A percentile compares a stretch with the other conserved stretches of the same genome.
These are phyloP conservation scores for Unio delphinus DNA, from an alignment of 2,888 invertebrate genomes.

Conservation along the genomic window DNA sequence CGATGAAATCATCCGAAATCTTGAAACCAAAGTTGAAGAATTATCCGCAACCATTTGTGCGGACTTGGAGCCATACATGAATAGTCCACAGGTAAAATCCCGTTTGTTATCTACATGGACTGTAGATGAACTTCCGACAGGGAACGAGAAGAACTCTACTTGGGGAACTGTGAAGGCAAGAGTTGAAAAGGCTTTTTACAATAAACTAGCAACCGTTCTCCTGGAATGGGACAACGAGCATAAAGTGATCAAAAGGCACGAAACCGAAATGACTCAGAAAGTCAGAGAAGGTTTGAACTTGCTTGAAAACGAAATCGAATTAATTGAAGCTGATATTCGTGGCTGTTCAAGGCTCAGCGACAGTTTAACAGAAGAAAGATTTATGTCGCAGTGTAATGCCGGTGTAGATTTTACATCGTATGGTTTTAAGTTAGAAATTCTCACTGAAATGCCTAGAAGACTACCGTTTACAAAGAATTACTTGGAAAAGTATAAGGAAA, in stretches of 20 bases:
- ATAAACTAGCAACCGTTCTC: conserved; percentile 29
- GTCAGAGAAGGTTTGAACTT: conserved; percentile 41
- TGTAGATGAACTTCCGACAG: conserved; percentile 31
- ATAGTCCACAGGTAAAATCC: conserved; percentile 20
- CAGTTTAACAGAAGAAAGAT: no score
- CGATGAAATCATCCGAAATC: conserved; percentile 22
- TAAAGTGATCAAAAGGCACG: conserved; percentile 16
- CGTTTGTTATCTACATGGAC: conserved; percentile 34
- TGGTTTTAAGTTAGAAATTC: conserved; percentile 6
- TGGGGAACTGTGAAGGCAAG: conserved; percentile 32
- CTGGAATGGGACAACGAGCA: conserved; percentile 33
- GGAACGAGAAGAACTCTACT: conserved; percentile 7
- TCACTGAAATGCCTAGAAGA: conserved; percentile 5
- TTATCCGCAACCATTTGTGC: conserved; percentile 23
- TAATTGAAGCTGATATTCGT: conserved; percentile 15
- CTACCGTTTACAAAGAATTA: conserved; percentile 1
- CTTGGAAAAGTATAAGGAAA: conserved; percentile 11
- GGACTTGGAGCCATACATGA: conserved; percentile 22
- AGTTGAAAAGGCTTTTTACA: conserved; percentile 25
- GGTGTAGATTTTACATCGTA: conserved; percentile 1
- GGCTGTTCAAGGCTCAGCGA: conserved; percentile 1
- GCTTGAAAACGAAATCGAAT: conserved; percentile 36
- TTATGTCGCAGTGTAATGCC: background rate
- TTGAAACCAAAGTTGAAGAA: conserved; percentile 22
- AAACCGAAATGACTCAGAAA: conserved; percentile 28